A percentile compares a stretch with the other conserved stretches of the same genome.
Conservation (phyloP, 2,888 invertebrate genomes). For the Hydrotaea cyrtoneurina region DNA sequence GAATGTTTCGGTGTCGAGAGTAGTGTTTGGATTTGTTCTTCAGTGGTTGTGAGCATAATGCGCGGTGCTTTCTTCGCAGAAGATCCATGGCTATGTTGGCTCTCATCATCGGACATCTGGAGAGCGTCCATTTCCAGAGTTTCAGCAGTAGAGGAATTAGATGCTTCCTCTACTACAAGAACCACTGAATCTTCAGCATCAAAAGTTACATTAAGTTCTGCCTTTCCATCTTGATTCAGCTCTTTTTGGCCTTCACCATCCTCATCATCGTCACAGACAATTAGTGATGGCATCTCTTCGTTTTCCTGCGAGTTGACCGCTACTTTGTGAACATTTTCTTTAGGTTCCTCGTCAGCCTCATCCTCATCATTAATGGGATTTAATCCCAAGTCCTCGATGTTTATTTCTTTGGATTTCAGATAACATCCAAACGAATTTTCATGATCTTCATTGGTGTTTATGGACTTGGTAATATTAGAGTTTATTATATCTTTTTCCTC, state of each 20-base stretch:
- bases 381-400: slow-evolving; percentile 72
- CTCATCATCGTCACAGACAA: slow-evolving; percentile 63
- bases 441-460: neutral
- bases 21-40: neutral
- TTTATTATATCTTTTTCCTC: too few species aligned
- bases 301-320: neutral
- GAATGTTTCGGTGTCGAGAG: slow-evolving; percentile 11
- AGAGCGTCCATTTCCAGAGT: slow-evolving; percentile 52
- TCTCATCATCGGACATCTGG: slow-evolving; percentile 59
- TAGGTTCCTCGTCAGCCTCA: neutral
- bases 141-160: slow-evolving; percentile 49
- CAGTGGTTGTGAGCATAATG: slow-evolving; percentile 39
- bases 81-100: neutral
- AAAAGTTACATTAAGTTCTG: slow-evolving; percentile 51
- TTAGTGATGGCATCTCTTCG: slow-evolving; percentile 73
- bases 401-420: slow-evolving; percentile 61
- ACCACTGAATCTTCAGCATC: slow-evolving; percentile 47
- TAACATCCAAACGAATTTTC: slow-evolving; percentile 56
- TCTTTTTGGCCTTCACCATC: neutral
- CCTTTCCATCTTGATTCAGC: neutral
- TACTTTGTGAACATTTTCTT: neutral
- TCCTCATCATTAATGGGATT: slow-evolving; percentile 65
- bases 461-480: too few species aligned
- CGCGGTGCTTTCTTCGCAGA: slow-evolving; percentile 47
- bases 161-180: neutral